Percentiles rank a stretch among this genome's conserved stretches.
Evolutionary conservation across 2,113 vertebrate genomes (phyloP).

Genomic region (Anthoscopus minutus): DNA sequence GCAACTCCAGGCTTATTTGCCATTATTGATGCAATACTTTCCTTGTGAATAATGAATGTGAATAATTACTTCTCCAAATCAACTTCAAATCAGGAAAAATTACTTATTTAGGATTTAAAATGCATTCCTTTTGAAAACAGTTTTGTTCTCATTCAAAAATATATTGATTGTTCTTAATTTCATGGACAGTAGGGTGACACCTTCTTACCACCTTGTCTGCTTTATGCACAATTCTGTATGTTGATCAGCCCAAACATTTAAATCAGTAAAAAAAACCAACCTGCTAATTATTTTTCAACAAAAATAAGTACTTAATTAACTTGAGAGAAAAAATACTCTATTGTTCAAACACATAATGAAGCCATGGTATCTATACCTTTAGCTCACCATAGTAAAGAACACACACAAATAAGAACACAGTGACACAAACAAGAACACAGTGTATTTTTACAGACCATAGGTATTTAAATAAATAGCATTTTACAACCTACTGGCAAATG

Average conservation of each 20-base stretch:
- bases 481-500: constrained; percentile 48
- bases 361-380: neutral
- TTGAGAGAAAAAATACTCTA: neutral
- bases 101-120: neutral
- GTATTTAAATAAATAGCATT: constrained; percentile 20
- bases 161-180: neutral
- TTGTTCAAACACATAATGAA: neutral
- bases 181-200: neutral
- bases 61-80: neutral
- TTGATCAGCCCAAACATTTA: neutral
- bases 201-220: neutral
- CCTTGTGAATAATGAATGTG: neutral
- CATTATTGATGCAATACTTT: neutral
- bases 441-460: neutral
- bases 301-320: neutral
- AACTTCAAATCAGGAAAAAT: neutral
- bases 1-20: neutral
- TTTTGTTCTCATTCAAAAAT: neutral
- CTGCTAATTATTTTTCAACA: neutral
- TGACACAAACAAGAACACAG: constrained; percentile 48
- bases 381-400: neutral
- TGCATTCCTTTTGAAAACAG: neutral
- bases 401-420: constrained; percentile 41
- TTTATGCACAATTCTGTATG: neutral
- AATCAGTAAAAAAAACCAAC: neutral